A percentile compares a stretch with the other conserved stretches of the same genome.
Evolutionary conservation across 2,888 invertebrate genomes (phyloP).

Genomic region (Aricia artaxerxes): DNA sequence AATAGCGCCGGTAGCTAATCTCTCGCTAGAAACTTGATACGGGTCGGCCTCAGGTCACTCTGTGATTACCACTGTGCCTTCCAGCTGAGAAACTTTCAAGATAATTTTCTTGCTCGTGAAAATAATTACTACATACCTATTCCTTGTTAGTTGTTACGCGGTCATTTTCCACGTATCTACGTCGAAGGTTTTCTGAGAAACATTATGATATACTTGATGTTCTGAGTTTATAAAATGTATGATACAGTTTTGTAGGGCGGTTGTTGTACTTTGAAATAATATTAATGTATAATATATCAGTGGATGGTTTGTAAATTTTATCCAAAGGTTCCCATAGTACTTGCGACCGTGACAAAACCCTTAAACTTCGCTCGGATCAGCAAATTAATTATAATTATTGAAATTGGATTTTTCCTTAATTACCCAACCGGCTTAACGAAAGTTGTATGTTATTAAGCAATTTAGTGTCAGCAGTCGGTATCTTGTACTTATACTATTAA

Average conservation of each 20-base stretch:
- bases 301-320: neutral
- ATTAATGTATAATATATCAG: neutral
- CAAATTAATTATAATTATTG: neutral
- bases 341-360: too few species aligned
- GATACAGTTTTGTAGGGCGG: neutral
- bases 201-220: neutral
- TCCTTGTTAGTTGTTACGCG: neutral
- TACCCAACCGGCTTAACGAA: neutral
- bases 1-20: constrained; percentile 32
- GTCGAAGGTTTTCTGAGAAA: neutral
- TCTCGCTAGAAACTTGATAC: constrained; percentile 39
- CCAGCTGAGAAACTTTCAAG: constrained; percentile 18
- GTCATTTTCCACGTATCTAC: constrained; percentile 3
- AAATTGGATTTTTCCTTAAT: neutral
- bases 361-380: too few species aligned
- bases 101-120: constrained; percentile 17
- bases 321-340: neutral
- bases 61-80: constrained; percentile 28
- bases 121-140: neutral
- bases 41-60: constrained; percentile 37
- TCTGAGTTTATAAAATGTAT: too few species aligned
- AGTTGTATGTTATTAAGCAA: constrained; percentile 9
- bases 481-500: too few species aligned
- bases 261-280: neutral
- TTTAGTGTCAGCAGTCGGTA: neutral